These are phyloP conservation scores for Parasteatoda lunata DNA, from an alignment of 2,888 invertebrate genomes.

Conservation along the genomic window DNA sequence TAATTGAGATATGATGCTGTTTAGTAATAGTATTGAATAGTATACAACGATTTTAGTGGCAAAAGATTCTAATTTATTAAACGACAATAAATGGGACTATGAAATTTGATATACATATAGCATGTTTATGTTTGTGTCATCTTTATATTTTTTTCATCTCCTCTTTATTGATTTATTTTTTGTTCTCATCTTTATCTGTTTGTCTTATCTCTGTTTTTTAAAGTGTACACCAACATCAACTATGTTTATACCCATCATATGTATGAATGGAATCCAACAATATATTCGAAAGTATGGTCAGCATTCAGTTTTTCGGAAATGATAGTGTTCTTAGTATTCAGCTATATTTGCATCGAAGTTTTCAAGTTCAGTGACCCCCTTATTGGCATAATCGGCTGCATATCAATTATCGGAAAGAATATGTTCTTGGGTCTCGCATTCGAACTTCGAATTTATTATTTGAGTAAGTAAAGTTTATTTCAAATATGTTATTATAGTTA, in stretches of 20 bases:
- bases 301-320: slow-evolving; percentile 55
- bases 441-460: slow-evolving; percentile 36
- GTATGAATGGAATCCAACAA: slow-evolving; percentile 52
- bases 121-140: no score
- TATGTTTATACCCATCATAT: slow-evolving; percentile 63
- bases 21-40: no score
- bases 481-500: background rate
- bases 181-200: no score
- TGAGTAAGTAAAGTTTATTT: slow-evolving; percentile 39
- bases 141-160: no score
- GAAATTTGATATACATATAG: no score
- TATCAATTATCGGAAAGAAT: slow-evolving; percentile 57
- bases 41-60: no score
- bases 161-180: no score
- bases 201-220: background rate
- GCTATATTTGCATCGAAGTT: slow-evolving; percentile 31
- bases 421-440: slow-evolving; percentile 47
- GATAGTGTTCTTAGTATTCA: slow-evolving; percentile 40
- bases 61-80: no score
- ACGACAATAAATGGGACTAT: no score
- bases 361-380: slow-evolving; percentile 47
- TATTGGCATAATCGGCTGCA: slow-evolving; percentile 64
- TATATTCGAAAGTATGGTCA: slow-evolving; percentile 53
- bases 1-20: no score
- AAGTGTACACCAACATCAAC: slow-evolving; percentile 55